A percentile compares a stretch with the other conserved stretches of the same genome.
phyloP scores from a whole-genome alignment of 1,140 invertebrate species.

The Heliothis virescens region DNA sequence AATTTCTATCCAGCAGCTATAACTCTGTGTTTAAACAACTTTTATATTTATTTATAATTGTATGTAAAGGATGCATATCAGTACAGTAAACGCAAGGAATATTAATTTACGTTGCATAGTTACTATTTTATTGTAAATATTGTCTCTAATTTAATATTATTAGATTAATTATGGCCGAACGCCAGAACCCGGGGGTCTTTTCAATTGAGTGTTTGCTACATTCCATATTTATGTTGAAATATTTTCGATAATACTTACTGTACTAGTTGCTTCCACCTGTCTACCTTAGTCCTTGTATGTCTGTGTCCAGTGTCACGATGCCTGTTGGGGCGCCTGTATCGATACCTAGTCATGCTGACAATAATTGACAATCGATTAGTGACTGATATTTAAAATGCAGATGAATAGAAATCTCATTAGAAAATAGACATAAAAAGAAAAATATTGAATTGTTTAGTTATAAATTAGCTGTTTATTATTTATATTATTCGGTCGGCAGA shows the following conservation, averaged over 20 bases:
- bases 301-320: constrained; percentile 45
- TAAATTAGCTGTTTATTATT: constrained; percentile 69
- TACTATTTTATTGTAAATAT: constrained; percentile 86
- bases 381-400: constrained; percentile 65
- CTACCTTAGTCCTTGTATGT: constrained; percentile 54
- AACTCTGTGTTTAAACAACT: constrained; percentile 85
- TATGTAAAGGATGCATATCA: constrained; percentile 83
- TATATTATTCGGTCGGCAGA: constrained; percentile 53
- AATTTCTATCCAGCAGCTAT: constrained; percentile 83
- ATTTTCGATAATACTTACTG: constrained; percentile 75
- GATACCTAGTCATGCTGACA: constrained; percentile 49
- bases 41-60: constrained; percentile 83
- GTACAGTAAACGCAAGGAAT: constrained; percentile 80
- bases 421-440: constrained; percentile 63
- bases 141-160: constrained; percentile 84
- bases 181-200: constrained; percentile 79
- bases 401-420: constrained; percentile 71
- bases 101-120: constrained; percentile 85
- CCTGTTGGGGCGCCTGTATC: constrained; percentile 17
- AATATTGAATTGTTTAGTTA: constrained; percentile 63
- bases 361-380: constrained; percentile 57
- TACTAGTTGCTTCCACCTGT: constrained; percentile 62
- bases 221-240: constrained; percentile 86
- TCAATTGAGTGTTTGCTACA: constrained; percentile 85
- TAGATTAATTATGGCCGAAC: constrained; percentile 79